Evolutionary conservation across 2,888 invertebrate genomes (phyloP).

Genomic region (Luperina testacea): DNA sequence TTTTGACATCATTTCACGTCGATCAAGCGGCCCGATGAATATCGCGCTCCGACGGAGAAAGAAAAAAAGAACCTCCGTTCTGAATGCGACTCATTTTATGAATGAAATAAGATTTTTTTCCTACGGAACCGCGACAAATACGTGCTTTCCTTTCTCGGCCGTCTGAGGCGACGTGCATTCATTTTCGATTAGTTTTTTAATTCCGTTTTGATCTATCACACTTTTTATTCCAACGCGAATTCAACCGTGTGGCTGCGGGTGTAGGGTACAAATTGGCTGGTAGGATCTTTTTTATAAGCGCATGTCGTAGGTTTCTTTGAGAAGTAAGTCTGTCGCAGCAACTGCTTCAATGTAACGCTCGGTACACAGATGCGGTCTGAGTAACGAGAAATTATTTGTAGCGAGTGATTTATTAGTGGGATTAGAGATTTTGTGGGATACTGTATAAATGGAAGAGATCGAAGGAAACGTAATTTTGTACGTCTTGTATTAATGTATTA

Average conservation of each 20-base stretch:
- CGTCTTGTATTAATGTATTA: constrained; percentile 23
- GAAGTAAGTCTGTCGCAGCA: constrained; percentile 73
- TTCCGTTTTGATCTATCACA: constrained; percentile 75
- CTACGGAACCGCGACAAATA: constrained; percentile 86
- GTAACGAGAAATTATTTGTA: constrained; percentile 82
- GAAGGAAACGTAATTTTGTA: constrained; percentile 40
- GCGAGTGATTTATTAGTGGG: constrained; percentile 70
- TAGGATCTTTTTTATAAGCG: constrained; percentile 60
- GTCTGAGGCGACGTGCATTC: constrained; percentile 87
- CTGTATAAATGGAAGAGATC: constrained; percentile 45
- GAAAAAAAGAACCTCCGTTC: constrained; percentile 74
- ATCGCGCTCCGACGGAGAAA: constrained; percentile 65
- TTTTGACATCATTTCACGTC: constrained; percentile 89
- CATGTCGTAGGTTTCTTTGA: constrained; percentile 78
- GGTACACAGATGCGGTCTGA: constrained; percentile 82
- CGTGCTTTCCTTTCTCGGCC: constrained; percentile 88
- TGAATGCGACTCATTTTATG: constrained; percentile 90
- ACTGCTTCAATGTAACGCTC: constrained; percentile 76
- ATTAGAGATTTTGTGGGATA: constrained; percentile 63
- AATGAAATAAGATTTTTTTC: constrained; percentile 89
- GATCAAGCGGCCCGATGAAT: constrained; percentile 80
- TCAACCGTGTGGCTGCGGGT: constrained; percentile 44
- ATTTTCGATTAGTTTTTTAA: constrained; percentile 81
- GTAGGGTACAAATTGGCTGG: constrained; percentile 62
- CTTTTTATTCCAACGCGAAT: constrained; percentile 50